phyloP scores from a whole-genome alignment of 2,888 invertebrate species.

The Amiota minor region DNA sequence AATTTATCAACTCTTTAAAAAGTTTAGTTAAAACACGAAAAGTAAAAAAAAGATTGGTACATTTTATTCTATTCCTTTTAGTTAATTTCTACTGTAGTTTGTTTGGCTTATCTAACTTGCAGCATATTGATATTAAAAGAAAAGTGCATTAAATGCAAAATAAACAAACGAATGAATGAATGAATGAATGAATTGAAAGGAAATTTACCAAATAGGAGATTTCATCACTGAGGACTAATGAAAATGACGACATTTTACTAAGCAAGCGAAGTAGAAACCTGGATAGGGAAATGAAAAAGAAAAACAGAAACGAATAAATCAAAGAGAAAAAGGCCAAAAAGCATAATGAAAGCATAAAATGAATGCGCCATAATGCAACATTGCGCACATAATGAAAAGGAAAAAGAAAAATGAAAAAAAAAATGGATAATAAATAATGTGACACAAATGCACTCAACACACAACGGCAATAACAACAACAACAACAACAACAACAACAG shows the following conservation, averaged over 20 bases:
- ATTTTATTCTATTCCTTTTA: too few relatives aligned
- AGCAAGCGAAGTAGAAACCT: conserved; percentile 56
- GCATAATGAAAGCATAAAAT: conserved; percentile 2
- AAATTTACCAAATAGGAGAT: too few relatives aligned
- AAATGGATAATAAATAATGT: conserved; percentile 25
- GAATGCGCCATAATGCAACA: neutral
- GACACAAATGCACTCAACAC: conserved; percentile 27
- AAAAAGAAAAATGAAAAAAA: conserved; percentile 27
- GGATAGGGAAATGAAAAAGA: conserved; percentile 52
- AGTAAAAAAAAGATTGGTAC: too few relatives aligned
- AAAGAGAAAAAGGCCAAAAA: conserved; percentile 26
- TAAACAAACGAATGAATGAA: conserved; percentile 51
- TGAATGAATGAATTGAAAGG: too few relatives aligned
- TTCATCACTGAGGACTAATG: conserved; percentile 53
- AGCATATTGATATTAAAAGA: too few relatives aligned
- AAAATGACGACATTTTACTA: conserved; percentile 50
- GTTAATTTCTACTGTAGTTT: too few relatives aligned
- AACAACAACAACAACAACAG: neutral
- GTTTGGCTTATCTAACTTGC: too few relatives aligned
- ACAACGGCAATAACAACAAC: neutral
- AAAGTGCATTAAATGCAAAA: neutral
- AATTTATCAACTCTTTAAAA: too few relatives aligned
- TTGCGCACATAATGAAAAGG: conserved; percentile 49
- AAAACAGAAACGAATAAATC: conserved; percentile 11
- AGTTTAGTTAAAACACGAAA: too few relatives aligned